Percentiles rank a stretch among this genome's conserved stretches.
These are phyloP conservation scores for Vombatus ursinus DNA, from an alignment of 2,113 vertebrate species.

Conservation along the genomic window DNA sequence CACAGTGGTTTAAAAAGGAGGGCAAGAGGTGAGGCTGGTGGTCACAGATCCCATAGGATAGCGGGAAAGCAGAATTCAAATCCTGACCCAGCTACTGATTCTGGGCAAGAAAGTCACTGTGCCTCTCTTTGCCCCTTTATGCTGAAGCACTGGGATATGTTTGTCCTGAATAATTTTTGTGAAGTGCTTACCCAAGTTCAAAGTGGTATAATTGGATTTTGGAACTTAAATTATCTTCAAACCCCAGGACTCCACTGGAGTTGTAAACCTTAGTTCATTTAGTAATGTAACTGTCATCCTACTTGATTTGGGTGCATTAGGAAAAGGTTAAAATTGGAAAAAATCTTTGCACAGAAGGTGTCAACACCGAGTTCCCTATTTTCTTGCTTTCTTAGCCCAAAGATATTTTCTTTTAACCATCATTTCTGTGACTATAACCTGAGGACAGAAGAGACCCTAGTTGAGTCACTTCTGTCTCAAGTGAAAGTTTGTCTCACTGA, in stretches of 20 bases:
- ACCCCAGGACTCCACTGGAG: background rate
- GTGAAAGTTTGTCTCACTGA: background rate
- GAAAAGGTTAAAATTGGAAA: background rate
- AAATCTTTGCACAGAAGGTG: background rate
- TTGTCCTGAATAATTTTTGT: constrained; percentile 21
- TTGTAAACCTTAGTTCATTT: background rate
- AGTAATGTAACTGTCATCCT: background rate
- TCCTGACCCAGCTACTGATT: constrained; percentile 19
- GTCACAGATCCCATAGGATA: background rate
- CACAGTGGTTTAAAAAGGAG: constrained; percentile 38
- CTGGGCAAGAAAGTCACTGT: constrained; percentile 21
- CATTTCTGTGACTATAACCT: background rate
- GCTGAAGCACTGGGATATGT: background rate
- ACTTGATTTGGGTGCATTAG: background rate
- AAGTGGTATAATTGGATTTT: background rate
- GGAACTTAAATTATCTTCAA: constrained; percentile 24
- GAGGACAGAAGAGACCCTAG: background rate
- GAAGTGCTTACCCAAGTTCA: constrained; percentile 33
- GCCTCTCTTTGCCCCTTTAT: constrained; percentile 25
- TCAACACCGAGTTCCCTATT: background rate
- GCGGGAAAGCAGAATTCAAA: constrained; percentile 43
- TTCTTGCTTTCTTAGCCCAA: constrained; percentile 33
- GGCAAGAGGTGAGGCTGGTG: constrained; percentile 30
- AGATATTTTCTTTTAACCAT: background rate
- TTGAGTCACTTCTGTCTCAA: background rate